phyloP scores from a whole-genome alignment of 2,888 invertebrate genomes.

The Ophion ventricosus region DNA sequence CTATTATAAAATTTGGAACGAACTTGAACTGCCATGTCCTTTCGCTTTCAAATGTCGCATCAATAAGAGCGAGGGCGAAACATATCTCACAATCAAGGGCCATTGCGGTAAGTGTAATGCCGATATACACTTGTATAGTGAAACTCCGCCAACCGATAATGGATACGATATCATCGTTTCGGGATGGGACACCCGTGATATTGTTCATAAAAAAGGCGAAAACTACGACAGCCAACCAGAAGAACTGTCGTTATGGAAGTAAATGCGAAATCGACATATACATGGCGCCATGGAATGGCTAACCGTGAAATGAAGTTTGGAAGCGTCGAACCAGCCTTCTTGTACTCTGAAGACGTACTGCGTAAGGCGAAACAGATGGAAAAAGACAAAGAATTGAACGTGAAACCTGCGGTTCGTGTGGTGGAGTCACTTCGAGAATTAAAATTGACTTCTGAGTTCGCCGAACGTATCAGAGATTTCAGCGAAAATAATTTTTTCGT shows the following conservation, averaged over 20 bases:
- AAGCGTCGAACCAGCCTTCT: not conserved
- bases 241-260: too few species aligned
- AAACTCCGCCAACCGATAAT: conserved; percentile 6
- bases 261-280: too few species aligned
- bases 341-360: not conserved
- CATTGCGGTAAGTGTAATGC: conserved; percentile 38
- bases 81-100: conserved; percentile 12
- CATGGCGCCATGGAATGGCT: conserved; percentile 33
- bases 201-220: conserved; percentile 33
- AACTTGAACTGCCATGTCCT: conserved; percentile 45
- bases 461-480: too few species aligned
- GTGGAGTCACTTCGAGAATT: too few species aligned
- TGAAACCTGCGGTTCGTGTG: too few species aligned
- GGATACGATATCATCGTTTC: conserved; percentile 10
- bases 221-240: conserved; percentile 35
- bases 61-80: conserved; percentile 21
- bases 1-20: conserved; percentile 26
- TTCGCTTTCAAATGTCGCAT: too few species aligned
- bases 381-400: too few species aligned
- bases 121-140: not conserved
- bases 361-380: not conserved
- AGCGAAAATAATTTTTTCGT: too few species aligned
- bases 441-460: too few species aligned
- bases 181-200: too few species aligned
- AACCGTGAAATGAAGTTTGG: conserved; percentile 15